phyloP scores from a whole-genome alignment of 2,113 vertebrate genomes.

The Petrocephalus zakoni region DNA sequence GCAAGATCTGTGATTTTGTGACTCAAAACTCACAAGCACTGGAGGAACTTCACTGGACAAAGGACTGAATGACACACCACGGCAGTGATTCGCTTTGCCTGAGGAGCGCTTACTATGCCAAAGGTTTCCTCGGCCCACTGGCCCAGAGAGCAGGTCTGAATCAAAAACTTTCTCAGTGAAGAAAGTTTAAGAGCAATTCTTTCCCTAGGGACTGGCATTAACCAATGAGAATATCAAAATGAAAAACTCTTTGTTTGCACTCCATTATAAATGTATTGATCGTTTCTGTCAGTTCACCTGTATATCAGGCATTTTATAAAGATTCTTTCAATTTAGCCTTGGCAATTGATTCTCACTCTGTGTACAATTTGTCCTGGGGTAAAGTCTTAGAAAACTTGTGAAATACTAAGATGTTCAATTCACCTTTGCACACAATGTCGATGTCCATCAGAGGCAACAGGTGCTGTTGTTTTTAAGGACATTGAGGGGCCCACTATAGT shows the following conservation, averaged over 20 bases:
- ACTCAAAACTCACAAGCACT: background rate
- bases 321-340: background rate
- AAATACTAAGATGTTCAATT: background rate
- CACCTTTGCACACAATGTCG: background rate
- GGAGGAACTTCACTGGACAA: background rate
- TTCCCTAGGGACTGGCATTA: background rate
- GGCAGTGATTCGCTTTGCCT: background rate
- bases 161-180: constrained; percentile 2
- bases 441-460: background rate
- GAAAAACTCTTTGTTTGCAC: background rate
- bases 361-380: background rate
- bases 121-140: background rate
- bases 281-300: background rate
- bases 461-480: background rate
- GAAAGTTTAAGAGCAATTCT: background rate
- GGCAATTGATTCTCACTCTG: background rate
- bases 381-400: background rate
- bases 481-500: background rate
- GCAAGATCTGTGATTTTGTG: background rate
- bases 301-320: background rate
- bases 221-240: background rate
- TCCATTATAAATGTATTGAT: background rate
- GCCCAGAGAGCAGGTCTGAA: background rate
- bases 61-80: background rate
- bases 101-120: background rate